Conservation (phyloP, 2,888 invertebrate species). For the Syrista parreyssii region DNA sequence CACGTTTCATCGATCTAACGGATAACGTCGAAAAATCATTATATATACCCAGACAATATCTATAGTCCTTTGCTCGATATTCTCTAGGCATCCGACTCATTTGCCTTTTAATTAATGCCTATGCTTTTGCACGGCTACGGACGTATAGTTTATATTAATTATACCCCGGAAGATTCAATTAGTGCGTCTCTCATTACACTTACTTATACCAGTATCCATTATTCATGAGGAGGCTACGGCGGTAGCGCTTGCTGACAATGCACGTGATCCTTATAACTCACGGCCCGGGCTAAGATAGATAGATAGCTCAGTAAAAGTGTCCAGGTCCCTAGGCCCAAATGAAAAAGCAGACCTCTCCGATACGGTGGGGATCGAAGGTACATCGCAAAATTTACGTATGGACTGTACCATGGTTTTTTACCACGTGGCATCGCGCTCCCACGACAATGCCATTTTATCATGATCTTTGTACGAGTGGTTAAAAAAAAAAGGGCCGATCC, state of each 20-base stretch:
- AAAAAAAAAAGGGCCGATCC: background rate
- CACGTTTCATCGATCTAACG: conserved; percentile 1
- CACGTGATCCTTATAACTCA: conserved; percentile 43
- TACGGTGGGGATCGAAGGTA: background rate
- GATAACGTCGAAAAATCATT: conserved; percentile 35
- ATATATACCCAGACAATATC: conserved; percentile 9
- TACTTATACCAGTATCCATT: conserved; percentile 59
- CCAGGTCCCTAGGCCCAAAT: background rate
- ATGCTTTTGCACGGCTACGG: conserved; percentile 40
- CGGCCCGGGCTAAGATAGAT: conserved; percentile 17
- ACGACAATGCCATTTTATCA: background rate
- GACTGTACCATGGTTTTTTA: background rate
- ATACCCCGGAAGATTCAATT: conserved; percentile 64
- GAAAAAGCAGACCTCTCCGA: background rate
- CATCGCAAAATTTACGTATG: background rate
- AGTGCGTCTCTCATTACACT: conserved; percentile 64
- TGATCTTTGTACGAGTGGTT: background rate
- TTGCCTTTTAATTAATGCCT: conserved; percentile 55
- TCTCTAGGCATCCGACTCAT: conserved; percentile 30
- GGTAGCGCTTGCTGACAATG: conserved; percentile 50
- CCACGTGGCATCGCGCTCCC: background rate
- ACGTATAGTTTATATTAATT: conserved; percentile 62
- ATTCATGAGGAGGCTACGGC: conserved; percentile 51
- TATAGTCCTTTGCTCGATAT: conserved; percentile 27
- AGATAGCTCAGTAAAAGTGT: conserved; percentile 2